Evolutionary conservation across 1,140 invertebrate species (phyloP), one percentile per base, ranked within the genome.

Genomic region (Sarcophaga peregrina): DNA sequence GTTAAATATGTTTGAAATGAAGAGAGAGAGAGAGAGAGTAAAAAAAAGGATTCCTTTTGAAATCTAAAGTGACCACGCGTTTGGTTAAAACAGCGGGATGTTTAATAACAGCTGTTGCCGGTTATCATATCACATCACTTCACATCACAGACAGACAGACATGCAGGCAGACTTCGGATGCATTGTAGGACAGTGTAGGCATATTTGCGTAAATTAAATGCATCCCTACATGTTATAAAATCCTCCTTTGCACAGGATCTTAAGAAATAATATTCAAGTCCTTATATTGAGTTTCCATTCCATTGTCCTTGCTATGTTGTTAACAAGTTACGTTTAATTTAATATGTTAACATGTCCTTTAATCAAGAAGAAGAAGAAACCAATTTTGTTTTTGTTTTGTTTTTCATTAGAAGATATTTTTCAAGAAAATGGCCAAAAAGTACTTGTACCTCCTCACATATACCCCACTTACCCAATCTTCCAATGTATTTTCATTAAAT

Each of bases 351-450:
- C 74, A 76, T 76, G 74, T 47, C 48, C 20, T 48, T 76, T 50
- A 50, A 76, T 76, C 74, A 76, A 76, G 13, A 76, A 76, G 13
- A 76, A 76, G 48, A 76, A 46, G n/a, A n/a, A n/a, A n/a, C n/a
- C n/a, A n/a, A 76, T 76, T 76, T 76, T 37, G 25, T 37, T 17
- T 46, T 76, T n/a, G n/a, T 45, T 25, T 17, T 11, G 68, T 76
- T 76, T 76, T 76, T 76, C 74, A 76, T 76, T 47, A 76, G 46
- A 62, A 15, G 20, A 13, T 62, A n/a, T 62, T n/a, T 17, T n/a
- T n/a, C n/a, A 15, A 62, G 15, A 62, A 37, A 37, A 37, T 2
- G 25, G 25, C 25, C 25, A 37, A 37, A 37, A 37, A 37, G 25
- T 37, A 37, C 25, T 37, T 37, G 25, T 37, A 37, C 25, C 25